Evolutionary conservation across 2,888 invertebrate species (phyloP), one percentile per base, ranked within the genome.

Genomic region (Pegoplata infirma): DNA sequence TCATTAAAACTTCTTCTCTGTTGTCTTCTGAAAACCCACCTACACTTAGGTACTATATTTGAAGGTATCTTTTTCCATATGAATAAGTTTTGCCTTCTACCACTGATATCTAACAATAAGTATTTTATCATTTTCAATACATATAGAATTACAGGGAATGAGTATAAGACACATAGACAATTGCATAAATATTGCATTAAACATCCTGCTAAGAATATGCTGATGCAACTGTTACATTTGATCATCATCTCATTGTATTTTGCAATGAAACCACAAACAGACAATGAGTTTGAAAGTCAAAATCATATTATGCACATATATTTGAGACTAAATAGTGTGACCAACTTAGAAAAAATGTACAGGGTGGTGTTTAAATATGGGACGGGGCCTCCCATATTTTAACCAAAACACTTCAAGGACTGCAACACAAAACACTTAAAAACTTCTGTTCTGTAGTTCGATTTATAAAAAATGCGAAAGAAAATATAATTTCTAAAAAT

Each of bases 81-180:
- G 46, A 53, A 59, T 73, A 47, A 51, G n/a, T 68, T 53, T 28
- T 72, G 47, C 4, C 49, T 51, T 44, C 63, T 40, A 16, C 36
- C 36, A 23, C 58, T 19, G 8, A 23, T 58, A 66, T 32, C 55
- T 61, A n/a, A n/a, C n/a, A n/a, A n/a, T n/a, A n/a, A 17, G 10
- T 23, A 16, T 69, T 61, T 74, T 74, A 78, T 71, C 66, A 69
- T 55, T 69, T 74, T 40, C 55, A 21, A 25, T 40, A 63, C 56
- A 14, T 7, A 17, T 19, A 47, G 16, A 16, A 17, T 14, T 36
- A n/a, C 14, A 17, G 51, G 7, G n/a, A 66, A 23, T 51, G 10
- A 1, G 25, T 25, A n/a, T 8, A 3, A 51, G 47, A 47, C 56
- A 59, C 3, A 58, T 25, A 71, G 55, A 16, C n/a, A 61, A 61